A percentile compares a stretch with the other conserved stretches of the same genome.
Evolutionary conservation across 2,888 invertebrate genomes (phyloP).

Genomic region (Mesochorus sp.): DNA sequence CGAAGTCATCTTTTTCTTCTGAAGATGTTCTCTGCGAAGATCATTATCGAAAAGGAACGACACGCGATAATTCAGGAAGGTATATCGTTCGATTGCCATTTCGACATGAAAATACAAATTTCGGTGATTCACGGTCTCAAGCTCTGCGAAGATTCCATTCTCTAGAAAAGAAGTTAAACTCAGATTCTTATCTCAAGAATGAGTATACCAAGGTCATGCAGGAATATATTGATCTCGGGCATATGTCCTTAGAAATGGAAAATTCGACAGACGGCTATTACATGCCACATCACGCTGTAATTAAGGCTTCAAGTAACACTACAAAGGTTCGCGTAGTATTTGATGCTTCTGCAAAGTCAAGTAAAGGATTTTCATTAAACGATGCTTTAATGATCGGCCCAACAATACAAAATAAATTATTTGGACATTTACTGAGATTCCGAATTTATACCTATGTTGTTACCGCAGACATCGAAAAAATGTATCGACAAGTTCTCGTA

Average conservation of each 20-base stretch:
- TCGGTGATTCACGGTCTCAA: constrained; percentile 40
- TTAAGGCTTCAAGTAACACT: constrained; percentile 31
- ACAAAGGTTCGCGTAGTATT: constrained; percentile 28
- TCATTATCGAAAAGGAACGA: constrained; percentile 33
- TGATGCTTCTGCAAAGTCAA: constrained; percentile 10
- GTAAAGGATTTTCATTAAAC: not conserved
- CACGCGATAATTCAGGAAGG: constrained; percentile 19
- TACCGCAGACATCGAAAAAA: constrained; percentile 53
- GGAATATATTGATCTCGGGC: constrained; percentile 34
- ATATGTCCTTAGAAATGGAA: constrained; percentile 26
- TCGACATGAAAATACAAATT: constrained; percentile 17
- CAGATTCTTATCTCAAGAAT: constrained; percentile 11
- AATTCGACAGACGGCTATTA: constrained; percentile 32
- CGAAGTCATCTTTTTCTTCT: not conserved
- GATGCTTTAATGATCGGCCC: constrained; percentile 18
- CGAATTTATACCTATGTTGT: constrained; percentile 43
- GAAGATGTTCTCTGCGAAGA: constrained; percentile 50
- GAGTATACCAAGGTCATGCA: constrained; percentile 39
- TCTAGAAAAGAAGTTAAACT: constrained; percentile 23
- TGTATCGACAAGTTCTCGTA: constrained; percentile 49
- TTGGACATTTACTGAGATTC: constrained; percentile 25
- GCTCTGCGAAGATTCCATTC: constrained; percentile 38
- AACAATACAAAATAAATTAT: constrained; percentile 13
- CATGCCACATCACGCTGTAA: constrained; percentile 51
- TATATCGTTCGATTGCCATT: constrained; percentile 52